These are phyloP conservation scores for Biston betularia DNA, from an alignment of 2,888 invertebrate species.

Conservation along the genomic window DNA sequence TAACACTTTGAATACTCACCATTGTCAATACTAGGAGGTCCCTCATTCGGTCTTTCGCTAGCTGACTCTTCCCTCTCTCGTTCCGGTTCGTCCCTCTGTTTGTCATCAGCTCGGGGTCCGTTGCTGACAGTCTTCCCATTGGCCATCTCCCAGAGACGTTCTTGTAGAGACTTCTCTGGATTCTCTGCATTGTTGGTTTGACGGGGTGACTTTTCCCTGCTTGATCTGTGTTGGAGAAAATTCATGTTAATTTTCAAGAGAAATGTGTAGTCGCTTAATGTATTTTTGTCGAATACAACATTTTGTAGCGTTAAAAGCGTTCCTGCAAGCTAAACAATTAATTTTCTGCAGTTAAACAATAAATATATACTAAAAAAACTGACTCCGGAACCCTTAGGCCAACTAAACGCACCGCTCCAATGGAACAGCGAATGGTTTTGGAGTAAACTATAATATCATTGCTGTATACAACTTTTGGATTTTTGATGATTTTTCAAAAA, in stretches of 20 bases:
- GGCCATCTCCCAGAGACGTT: slow-evolving; percentile 83
- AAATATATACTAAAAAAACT: no score
- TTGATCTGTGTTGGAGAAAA: slow-evolving; percentile 47
- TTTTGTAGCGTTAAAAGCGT: no score
- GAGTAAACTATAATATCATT: no score
- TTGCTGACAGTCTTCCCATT: slow-evolving; percentile 67
- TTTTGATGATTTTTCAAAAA: no score
- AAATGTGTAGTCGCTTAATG: background rate
- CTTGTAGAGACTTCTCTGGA: slow-evolving; percentile 76
- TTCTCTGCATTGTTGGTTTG: slow-evolving; percentile 36
- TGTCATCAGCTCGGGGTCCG: slow-evolving; percentile 23
- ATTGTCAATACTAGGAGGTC: slow-evolving; percentile 39
- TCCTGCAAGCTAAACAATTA: no score
- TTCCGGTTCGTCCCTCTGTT: slow-evolving; percentile 31
- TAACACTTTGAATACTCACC: slow-evolving; percentile 15
- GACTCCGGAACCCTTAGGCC: no score
- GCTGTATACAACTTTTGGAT: no score
- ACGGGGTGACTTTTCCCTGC: slow-evolving; percentile 74
- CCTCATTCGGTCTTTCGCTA: slow-evolving; percentile 33
- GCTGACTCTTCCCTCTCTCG: slow-evolving; percentile 26
- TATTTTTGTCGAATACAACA: no score
- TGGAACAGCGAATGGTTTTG: no score
- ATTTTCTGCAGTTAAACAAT: no score
- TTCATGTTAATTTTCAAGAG: no score
- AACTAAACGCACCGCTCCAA: no score